Evolutionary conservation across 2,113 vertebrate species (phyloP), one percentile per base, ranked within the genome.

Genomic region (Nymphicus hollandicus): DNA sequence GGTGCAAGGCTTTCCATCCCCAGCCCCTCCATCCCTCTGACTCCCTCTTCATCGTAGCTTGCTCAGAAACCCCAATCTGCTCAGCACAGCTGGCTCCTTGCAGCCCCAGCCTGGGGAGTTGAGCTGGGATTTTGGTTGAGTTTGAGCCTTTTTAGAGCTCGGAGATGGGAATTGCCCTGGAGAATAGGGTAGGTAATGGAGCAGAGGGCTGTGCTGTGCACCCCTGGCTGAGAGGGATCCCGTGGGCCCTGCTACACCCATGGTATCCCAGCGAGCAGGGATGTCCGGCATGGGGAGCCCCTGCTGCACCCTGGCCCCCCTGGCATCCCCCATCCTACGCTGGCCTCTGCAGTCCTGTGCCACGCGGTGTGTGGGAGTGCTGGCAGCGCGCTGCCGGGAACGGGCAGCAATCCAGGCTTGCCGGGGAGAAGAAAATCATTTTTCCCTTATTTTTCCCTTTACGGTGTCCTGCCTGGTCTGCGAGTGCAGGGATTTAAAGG

Each of bases 321-420:
- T 8, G 79, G 76, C 91, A 50, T 13, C 83, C 81, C 93, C 76
- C 63, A 44, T 70, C 93, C 85, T 68, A 31, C 13, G 7, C 80
- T 96, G 87, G 85, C 94, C 96, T 43, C 88, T 82, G 82, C 92
- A 87, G 86, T 72, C 68, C 91, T 93, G 28, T 11, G 6, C 83
- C 24, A 60, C 25, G n/a, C 7, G 4, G 68, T 91, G 95, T n/a
- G 97, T 96, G 95, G 95, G 97, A 81, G 93, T 94, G 81, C 86
- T 95, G 91, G 92, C 95, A 95, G 88, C 12, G 2, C 1, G 14
- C 87, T 93, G 91, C 96, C 10, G 81, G 91, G 81, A 94, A 81
- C 39, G 81, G 96, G 96, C 96, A 91, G 94, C 88, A 68, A 72
- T 96, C 97, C 96, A 97, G 95, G 64, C 80, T 91, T 81, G 68